Base-by-base conservation (phyloP, 92 coral and sea anemone species). In the Heliopora coerulea region DNA sequence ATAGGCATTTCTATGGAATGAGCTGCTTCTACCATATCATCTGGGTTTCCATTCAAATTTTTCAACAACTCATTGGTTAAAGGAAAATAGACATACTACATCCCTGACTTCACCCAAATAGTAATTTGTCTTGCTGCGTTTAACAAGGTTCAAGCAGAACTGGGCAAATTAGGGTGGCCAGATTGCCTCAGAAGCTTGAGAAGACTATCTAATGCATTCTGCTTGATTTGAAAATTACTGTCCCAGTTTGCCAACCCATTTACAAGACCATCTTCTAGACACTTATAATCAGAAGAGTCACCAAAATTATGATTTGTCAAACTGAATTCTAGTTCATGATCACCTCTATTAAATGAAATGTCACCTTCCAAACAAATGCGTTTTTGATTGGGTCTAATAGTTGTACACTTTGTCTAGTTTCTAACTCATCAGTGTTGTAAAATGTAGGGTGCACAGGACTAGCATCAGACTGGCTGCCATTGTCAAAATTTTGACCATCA, bases 141-240 rank as follows among this genome's bases (percentile, higher is more conserved):
- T 17, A 52, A 52, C 20, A 52, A 24, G 6, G 58, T 52, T 4
- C 58, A 18, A 4, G 58, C 58, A 24, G 58, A 52, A 54, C 26
- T 19, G 19, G 60, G 60, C 12, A 54, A 10, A 54, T 54, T 54
- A 9, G 60, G 60, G 23, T 54, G 60, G 23, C 60, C 60, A 11
- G 24, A 27, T 1, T 54, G 0, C 1, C 23, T 17, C n/a, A 54
- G 60, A 12, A 54, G 60, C 60, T 13, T 1, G 8, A 54, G 60
- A 8, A 54, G 60, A 54, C 60, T 27, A 54, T 54, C 60, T 54
- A 54, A 27, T 1, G 60, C 60, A 54, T 54, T 54, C 19, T 54
- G 60, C 23, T 54, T 54, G 60, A 54, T 54, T 1, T 19, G 23
- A 19, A 54, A 54, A 3, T 54, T 12, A 54, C 29, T 54, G 0